These are phyloP conservation scores for Molorchus minor DNA, from an alignment of 2,888 invertebrate genomes.

Conservation along the genomic window DNA sequence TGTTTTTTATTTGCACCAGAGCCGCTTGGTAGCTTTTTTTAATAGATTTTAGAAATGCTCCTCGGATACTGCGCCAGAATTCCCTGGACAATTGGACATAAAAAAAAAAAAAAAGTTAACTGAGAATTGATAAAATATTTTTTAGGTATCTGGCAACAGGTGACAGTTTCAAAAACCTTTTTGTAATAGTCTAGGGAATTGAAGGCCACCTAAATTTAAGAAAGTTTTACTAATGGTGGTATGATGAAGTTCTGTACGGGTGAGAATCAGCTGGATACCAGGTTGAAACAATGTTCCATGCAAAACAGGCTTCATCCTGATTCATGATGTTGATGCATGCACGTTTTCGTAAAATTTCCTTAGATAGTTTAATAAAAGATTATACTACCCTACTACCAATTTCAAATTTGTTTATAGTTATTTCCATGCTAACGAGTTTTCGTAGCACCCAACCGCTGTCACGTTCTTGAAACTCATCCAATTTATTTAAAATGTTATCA, in stretches of 20 bases:
- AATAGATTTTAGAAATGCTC: constrained; percentile 23
- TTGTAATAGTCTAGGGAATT: no score
- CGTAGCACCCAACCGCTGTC: constrained; percentile 40
- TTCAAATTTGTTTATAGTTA: constrained; percentile 43
- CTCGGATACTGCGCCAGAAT: constrained; percentile 29
- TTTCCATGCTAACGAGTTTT: constrained; percentile 33
- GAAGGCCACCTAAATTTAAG: no score
- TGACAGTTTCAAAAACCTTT: no score
- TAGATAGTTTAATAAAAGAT: constrained; percentile 42
- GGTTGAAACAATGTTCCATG: constrained; percentile 44
- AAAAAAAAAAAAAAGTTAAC: constrained; percentile 24
- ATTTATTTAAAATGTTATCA: constrained; percentile 34
- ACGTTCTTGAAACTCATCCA: constrained; percentile 45
- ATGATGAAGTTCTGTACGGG: constrained; percentile 34
- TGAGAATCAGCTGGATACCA: constrained; percentile 34
- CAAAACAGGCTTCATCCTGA: constrained; percentile 46
- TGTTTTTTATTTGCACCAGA: constrained; percentile 23
- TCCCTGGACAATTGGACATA: constrained; percentile 29
- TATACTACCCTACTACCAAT: no score
- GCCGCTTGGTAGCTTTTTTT: constrained; percentile 20
- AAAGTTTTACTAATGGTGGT: constrained; percentile 46
- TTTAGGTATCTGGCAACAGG: no score
- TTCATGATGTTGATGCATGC: constrained; percentile 48
- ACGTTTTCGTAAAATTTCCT: constrained; percentile 36
- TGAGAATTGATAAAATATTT: no score